Evolutionary conservation across 2,113 vertebrate genomes (phyloP).

Genomic region (Sander lucioperca): DNA sequence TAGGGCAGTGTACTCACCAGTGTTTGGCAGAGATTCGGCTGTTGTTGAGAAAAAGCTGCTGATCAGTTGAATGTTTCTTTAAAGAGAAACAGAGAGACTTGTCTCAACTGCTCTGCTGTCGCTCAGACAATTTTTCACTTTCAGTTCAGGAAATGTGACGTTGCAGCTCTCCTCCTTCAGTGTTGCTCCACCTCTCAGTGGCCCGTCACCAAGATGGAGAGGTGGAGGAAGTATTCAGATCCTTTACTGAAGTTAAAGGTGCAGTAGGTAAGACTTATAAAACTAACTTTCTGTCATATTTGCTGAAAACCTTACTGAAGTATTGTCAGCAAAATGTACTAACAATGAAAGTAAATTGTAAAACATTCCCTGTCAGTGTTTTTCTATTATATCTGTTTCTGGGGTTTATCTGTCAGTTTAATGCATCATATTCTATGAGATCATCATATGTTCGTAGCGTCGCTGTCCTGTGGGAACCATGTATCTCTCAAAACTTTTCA

Average conservation of each 20-base stretch:
- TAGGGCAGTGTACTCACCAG: conserved; percentile 17
- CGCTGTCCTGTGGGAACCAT: too few relatives aligned
- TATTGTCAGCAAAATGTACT: too few relatives aligned
- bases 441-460: too few relatives aligned
- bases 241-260: neutral
- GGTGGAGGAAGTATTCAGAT: neutral
- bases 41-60: neutral
- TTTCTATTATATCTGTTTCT: too few relatives aligned
- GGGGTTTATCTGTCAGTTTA: too few relatives aligned
- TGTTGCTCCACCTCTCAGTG: neutral
- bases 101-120: neutral
- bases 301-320: too few relatives aligned
- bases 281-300: too few relatives aligned
- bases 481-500: too few relatives aligned
- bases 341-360: too few relatives aligned
- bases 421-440: too few relatives aligned
- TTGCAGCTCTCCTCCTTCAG: neutral
- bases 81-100: neutral
- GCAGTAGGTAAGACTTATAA: too few relatives aligned
- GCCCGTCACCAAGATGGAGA: neutral
- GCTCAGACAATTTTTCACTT: neutral
- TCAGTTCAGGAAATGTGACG: neutral
- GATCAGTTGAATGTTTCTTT: neutral
- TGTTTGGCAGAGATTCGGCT: neutral
- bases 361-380: too few relatives aligned